Evolutionary conservation across 2,113 vertebrate genomes (phyloP), one percentile per base, ranked within the genome.

Genomic region (Neotragus moschatus): DNA sequence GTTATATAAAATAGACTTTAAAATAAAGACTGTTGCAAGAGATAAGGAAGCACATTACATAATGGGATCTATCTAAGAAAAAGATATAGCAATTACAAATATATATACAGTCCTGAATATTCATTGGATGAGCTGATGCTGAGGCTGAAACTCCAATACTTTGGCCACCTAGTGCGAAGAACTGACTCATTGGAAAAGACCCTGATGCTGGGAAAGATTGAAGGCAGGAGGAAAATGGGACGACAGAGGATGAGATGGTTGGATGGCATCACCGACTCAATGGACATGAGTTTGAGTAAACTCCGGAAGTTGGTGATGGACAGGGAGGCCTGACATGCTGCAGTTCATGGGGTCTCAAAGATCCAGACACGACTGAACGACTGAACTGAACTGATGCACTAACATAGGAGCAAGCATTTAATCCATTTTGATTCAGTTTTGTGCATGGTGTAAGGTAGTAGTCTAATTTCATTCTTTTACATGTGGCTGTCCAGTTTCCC

Each of bases 291-390:
- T 66, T 66, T 66, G 33, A 21, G n/a, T 36, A 11, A 70, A 36
- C 9, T 70, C 17, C 0, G 0, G n/a, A 19, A 70, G 19, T 21
- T 70, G 63, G 17, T 70, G 63, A 70, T 12, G n/a, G 9, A 36
- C 63, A 70, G n/a, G n/a, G n/a, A 70, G n/a, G 63, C 17, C n/a
- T 70, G n/a, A 19, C 17, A 70, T 23, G n/a, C 17, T 36, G 63
- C n/a, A 36, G 17, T 70, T 2, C n/a, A 36, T 36, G n/a, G n/a
- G 17, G 63, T 36, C n/a, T 0, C 9, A 70, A 36, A 70, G 17
- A 70, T 9, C 8, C n/a, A 36, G 63, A 36, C 17, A 23, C 0
- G 1, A 36, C 63, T 36, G 63, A 70, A n/a, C 0, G 1, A 36
- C 63, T 70, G 63, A 36, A n/a, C n/a, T n/a, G n/a, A n/a, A n/a